phyloP scores from a whole-genome alignment of 2,888 invertebrate genomes.

The Endomychus coccineus region DNA sequence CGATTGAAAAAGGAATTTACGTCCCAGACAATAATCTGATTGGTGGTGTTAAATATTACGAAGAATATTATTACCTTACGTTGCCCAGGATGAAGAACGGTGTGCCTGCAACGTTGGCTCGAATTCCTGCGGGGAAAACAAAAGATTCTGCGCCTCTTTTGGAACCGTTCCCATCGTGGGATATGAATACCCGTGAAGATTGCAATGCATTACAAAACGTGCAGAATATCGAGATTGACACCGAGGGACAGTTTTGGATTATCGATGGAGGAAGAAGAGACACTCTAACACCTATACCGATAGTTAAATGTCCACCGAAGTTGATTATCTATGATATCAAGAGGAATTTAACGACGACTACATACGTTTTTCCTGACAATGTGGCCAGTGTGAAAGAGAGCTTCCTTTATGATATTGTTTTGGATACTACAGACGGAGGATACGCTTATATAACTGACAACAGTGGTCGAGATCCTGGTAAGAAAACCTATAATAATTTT shows the following conservation, averaged over 20 bases:
- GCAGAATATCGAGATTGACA: conserved; percentile 67
- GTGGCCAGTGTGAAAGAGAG: conserved; percentile 52
- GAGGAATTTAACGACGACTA: conserved; percentile 48
- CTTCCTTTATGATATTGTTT: conserved; percentile 64
- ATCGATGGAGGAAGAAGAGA: conserved; percentile 61
- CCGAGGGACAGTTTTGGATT: conserved; percentile 60
- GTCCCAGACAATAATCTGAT: conserved; percentile 61
- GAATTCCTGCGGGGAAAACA: conserved; percentile 47
- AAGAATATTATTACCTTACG: conserved; percentile 59
- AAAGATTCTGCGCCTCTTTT: conserved; percentile 51
- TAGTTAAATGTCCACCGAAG: conserved; percentile 58
- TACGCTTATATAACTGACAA: conserved; percentile 69
- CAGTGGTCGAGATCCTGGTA: conserved; percentile 59
- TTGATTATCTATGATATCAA: conserved; percentile 61
- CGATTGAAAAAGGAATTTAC: conserved; percentile 52
- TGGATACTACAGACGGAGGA: conserved; percentile 60
- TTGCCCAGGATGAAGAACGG: conserved; percentile 63
- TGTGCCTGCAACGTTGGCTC: conserved; percentile 62
- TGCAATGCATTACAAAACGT: conserved; percentile 66
- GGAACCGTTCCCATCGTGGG: conserved; percentile 66
- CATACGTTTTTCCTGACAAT: conserved; percentile 53
- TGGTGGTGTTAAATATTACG: conserved; percentile 61
- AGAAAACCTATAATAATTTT: conserved; percentile 6
- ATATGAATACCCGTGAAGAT: conserved; percentile 57
- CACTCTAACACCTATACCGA: conserved; percentile 49